Evolutionary conservation across 2,888 invertebrate species (phyloP), one percentile per base, ranked within the genome.

Genomic region (Mimas tiliae): DNA sequence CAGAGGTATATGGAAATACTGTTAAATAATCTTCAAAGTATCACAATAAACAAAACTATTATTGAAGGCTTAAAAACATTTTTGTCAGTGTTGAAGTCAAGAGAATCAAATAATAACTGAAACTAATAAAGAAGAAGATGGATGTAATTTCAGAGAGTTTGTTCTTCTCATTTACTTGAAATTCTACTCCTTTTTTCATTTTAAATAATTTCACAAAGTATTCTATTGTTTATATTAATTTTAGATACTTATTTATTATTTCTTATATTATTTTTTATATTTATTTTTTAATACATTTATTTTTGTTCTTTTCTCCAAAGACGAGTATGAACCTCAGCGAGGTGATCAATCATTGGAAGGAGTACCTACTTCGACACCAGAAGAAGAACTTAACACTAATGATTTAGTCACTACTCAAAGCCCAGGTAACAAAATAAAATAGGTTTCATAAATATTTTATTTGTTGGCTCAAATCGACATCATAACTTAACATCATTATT

Each of bases 221-320:
- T 58, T 64, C 55, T 47, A 51, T 1, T 58, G 58, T 47, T 50
- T 51, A 16, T 70, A 1, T 58, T 51, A n/a, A 27, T 47, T 47
- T 33, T 69, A 42, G 69, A 14, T 14, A 14, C 58, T 66, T 67
- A 63, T 67, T 67, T 66, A 50, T 64, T 66, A 69, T n/a, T n/a
- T n/a, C n/a, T n/a, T n/a, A n/a, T n/a, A 1, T 58, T 51, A 27
- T 47, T 47, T 33, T 69, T 45, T 69, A 14, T 14, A 14, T 58
- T 66, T 67, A 63, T 67, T 67, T 66, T 52, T 64, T 66, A 69
- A 62, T 48, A 70, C 72, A 70, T 62, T 16, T 63, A 67, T 68
- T 62, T 68, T 65, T 65, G 68, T 67, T 66, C 58, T 27, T 65
- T 52, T 27, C 67, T 47, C 16, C 27, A 4, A 33, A 66, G 52